These are phyloP conservation scores for Probosciger aterrimus DNA, from an alignment of 2,113 vertebrate species.

Conservation along the genomic window DNA sequence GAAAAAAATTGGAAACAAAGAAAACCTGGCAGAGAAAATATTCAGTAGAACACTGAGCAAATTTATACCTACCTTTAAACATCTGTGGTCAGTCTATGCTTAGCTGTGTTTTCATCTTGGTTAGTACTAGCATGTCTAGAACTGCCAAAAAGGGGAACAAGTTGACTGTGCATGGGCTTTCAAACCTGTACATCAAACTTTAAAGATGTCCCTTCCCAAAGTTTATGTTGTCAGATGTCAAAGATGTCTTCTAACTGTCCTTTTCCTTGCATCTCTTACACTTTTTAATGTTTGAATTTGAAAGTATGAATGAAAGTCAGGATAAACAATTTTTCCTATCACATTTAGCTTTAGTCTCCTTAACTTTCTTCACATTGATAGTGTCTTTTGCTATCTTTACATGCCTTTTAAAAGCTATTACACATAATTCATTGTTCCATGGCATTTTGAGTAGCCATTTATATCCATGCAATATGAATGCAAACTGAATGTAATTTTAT, in stretches of 20 bases:
- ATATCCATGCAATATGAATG: not conserved
- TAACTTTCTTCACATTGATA: not conserved
- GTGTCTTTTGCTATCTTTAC: not conserved
- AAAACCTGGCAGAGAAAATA: not conserved
- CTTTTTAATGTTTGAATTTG: not conserved
- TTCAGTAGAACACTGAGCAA: not conserved
- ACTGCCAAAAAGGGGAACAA: not conserved
- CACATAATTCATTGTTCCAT: not conserved
- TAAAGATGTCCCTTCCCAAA: not conserved
- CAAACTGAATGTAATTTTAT: not conserved
- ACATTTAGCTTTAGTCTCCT: not conserved
- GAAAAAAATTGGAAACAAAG: not conserved
- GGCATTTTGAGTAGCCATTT: not conserved
- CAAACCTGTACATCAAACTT: not conserved
- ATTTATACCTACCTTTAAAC: not conserved
- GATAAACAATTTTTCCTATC: not conserved
- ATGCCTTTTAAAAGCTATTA: not conserved
- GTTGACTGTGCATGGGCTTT: not conserved
- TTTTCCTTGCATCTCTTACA: not conserved
- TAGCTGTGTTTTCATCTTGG: not conserved
- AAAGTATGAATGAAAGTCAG: not conserved
- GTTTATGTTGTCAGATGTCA: not conserved
- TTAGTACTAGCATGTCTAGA: not conserved
- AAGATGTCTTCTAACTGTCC: not conserved
- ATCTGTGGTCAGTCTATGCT: rapidly evolving